Conservation (phyloP, 2,797 vertebrate genomes). For the Hemibagrus guttatus region DNA sequence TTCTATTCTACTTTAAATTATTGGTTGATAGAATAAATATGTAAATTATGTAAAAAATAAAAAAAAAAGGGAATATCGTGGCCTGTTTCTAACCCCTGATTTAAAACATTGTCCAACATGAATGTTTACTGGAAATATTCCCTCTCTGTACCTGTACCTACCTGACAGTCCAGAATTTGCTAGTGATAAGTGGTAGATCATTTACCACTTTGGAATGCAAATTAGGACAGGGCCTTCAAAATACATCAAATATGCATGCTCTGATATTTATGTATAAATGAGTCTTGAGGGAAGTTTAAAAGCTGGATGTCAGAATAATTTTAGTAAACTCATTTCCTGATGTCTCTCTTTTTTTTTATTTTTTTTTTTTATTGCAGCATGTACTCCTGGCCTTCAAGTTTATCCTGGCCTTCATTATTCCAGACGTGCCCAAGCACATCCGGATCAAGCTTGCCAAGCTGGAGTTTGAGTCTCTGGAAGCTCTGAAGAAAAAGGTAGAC, state of each 20-base stretch:
- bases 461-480: conserved; percentile 83
- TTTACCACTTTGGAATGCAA: background rate
- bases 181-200: background rate
- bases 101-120: background rate
- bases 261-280: background rate
- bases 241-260: background rate
- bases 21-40: background rate
- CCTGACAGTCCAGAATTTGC: background rate
- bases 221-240: too few species aligned
- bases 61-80: background rate
- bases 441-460: conserved; percentile 80
- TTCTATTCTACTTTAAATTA: background rate
- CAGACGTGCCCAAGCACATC: conserved; percentile 88
- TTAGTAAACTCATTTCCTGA: too few species aligned
- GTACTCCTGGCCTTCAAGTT: conserved; percentile 88
- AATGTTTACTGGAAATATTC: background rate
- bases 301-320: background rate
- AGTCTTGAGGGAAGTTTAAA: background rate
- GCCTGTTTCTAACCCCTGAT: background rate
- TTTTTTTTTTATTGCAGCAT: conserved; percentile 78
- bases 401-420: conserved; percentile 89
- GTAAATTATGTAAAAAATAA: too few species aligned
- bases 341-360: too few species aligned
- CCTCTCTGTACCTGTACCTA: background rate
- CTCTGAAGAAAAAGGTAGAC: conserved; percentile 95